These are phyloP conservation scores for Meandrina meandrites DNA, from an alignment of 92 coral and sea anemone species.

Conservation along the genomic window DNA sequence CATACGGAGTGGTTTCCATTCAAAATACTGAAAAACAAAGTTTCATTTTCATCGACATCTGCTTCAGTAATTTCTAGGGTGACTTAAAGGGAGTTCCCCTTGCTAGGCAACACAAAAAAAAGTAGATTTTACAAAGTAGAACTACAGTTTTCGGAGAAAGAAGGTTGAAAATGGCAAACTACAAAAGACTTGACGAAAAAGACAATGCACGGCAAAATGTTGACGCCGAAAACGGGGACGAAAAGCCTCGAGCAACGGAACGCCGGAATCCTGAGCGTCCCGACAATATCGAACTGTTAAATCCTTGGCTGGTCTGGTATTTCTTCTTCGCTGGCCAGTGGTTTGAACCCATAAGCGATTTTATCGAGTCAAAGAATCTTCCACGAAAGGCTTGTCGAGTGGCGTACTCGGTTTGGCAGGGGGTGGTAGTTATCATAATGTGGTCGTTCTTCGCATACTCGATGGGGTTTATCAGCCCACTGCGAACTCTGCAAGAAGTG, in stretches of 20 bases:
- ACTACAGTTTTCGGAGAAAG: background rate
- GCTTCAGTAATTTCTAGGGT: background rate
- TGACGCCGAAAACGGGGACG: background rate
- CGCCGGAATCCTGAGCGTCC: too few species aligned
- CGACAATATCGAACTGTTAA: too few species aligned
- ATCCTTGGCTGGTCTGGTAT: background rate
- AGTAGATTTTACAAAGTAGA: background rate
- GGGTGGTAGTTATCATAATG: constrained; percentile 10
- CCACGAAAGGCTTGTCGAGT: constrained; percentile 8
- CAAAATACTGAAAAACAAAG: background rate
- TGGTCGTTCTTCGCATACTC: constrained; percentile 47
- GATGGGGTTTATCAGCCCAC: constrained; percentile 29
- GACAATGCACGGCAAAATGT: background rate
- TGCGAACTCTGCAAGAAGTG: constrained; percentile 33
- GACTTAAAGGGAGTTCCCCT: background rate
- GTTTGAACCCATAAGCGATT: constrained; percentile 18
- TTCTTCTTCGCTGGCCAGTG: constrained; percentile 43
- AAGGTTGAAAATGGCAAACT: background rate
- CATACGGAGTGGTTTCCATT: background rate
- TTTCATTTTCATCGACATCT: background rate
- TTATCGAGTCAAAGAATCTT: background rate
- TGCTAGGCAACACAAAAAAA: background rate
- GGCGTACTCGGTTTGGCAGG: constrained; percentile 29
- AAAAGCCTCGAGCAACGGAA: too few species aligned
- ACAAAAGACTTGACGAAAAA: background rate